Evolutionary conservation across 1,140 invertebrate species (phyloP).

Genomic region (Drosophila sp.): DNA sequence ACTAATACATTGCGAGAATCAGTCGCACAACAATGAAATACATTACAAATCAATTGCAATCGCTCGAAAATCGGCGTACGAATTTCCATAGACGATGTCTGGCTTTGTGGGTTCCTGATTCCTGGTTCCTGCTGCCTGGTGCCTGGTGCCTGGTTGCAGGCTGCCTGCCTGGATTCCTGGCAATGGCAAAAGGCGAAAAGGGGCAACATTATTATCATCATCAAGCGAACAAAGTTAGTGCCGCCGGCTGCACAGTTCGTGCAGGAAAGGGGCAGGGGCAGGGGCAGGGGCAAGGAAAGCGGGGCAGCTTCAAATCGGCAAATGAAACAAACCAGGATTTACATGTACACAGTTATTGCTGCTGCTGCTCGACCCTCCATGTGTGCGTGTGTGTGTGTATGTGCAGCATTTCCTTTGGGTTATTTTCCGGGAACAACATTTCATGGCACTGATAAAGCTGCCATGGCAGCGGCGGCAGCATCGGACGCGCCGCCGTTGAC

Average conservation of each 20-base stretch:
- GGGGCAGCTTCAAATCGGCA: constrained; percentile 71
- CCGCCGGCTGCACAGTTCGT: constrained; percentile 65
- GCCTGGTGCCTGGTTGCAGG: constrained; percentile 13
- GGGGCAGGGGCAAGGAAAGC: not conserved
- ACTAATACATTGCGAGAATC: not conserved
- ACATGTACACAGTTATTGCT: constrained; percentile 83
- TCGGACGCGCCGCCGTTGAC: constrained; percentile 37
- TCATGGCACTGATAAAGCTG: constrained; percentile 84
- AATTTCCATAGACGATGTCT: constrained; percentile 81
- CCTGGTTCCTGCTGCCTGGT: constrained; percentile 9
- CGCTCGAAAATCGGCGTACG: constrained; percentile 81
- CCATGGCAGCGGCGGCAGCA: constrained; percentile 69
- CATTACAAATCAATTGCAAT: constrained; percentile 83
- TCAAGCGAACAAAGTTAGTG: constrained; percentile 81
- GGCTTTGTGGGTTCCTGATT: constrained; percentile 45
- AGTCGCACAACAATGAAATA: constrained; percentile 75
- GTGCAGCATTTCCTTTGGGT: constrained; percentile 80
- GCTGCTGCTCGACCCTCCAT: constrained; percentile 27
- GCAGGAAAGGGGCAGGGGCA: constrained; percentile 12
- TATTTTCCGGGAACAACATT: constrained; percentile 83
- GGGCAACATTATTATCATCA: constrained; percentile 80
- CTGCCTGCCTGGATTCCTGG: constrained; percentile 45
- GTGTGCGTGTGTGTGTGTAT: constrained; percentile 34
- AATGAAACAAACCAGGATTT: constrained; percentile 83
- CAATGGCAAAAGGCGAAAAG: constrained; percentile 54